Evolutionary conservation across 2,797 vertebrate species (phyloP), one percentile per base, ranked within the genome.

Genomic region (Enteromius treurensis): DNA sequence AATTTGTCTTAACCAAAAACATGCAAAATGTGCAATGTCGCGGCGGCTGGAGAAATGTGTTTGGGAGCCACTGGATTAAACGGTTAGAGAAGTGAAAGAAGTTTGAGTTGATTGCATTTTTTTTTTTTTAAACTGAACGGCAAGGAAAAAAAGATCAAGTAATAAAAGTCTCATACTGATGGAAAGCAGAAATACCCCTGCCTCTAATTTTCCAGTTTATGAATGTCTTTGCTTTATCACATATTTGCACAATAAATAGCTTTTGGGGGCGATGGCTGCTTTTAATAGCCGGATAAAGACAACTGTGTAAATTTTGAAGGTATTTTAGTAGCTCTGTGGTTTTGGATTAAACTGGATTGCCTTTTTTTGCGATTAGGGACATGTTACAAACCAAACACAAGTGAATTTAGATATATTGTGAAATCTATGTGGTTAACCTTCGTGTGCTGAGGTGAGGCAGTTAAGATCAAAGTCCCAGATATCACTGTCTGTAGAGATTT

Each of bases 151-250:
- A 64, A 64, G 62, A 62, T 29, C 14, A 62, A 62, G 1, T 62
- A 62, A 17, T 29, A 81, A 87, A 68, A 73, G 80, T 73, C 73
- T 70, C 14, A 40, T 49, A 11, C 10, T 73, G 58, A 86, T 49
- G 64, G 21, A 85, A 87, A 85, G 73, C 81, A 69, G 29, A 79
- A 19, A 21, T 21, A 58, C 68, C 34, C 13, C n/a, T 32, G 42
- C 49, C 77, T 37, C 29, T 55, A 60, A 37, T 32, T 60, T 81
- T 84, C 42, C 53, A 58, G 77, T 82, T 81, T 73, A 74, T 62
- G 34, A 87, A 69, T n/a, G 4, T 49, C 26, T 79, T 45, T 26
- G 34, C 60, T 76, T 32, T 13, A 73, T 79, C 10, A 23, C 37
- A 23, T 68, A 75, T 70, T 62, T 73, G n/a, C 15, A 23, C 45